Conservation (phyloP, 2,113 vertebrate species). For the Alexandromys fortis region DNA sequence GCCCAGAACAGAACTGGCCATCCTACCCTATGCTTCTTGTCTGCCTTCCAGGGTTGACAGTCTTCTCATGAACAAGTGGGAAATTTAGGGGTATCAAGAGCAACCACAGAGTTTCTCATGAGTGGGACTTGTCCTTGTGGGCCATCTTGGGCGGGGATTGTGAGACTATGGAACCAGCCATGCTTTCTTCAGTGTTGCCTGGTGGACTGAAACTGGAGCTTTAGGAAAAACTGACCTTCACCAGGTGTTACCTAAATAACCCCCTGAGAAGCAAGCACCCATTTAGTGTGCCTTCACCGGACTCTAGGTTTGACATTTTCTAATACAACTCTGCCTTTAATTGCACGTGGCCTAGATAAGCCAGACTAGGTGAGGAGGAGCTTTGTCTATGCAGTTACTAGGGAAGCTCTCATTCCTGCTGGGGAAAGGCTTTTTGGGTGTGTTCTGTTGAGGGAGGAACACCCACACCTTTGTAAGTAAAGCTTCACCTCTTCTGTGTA, state of each 20-base stretch:
- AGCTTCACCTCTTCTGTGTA: background rate
- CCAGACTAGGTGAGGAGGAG: background rate
- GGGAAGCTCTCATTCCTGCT: background rate
- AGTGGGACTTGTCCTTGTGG: no score
- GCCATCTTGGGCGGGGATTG: no score
- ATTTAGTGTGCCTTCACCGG: background rate
- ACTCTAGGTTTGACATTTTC: background rate
- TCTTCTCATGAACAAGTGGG: background rate
- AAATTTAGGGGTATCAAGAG: background rate
- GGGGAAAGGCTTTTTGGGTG: background rate
- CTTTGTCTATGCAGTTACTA: background rate
- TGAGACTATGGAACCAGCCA: background rate
- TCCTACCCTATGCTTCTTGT: background rate
- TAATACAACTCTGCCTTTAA: background rate
- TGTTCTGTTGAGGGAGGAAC: background rate
- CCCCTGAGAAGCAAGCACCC: background rate
- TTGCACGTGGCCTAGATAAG: background rate
- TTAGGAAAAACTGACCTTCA: background rate
- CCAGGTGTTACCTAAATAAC: background rate
- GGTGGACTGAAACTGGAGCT: no score
- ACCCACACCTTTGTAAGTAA: background rate
- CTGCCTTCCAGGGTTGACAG: background rate
- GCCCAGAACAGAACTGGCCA: background rate
- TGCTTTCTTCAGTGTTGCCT: background rate
- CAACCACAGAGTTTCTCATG: background rate